phyloP scores from a whole-genome alignment of 2,888 invertebrate species.

The Oscheius myriophilus region DNA sequence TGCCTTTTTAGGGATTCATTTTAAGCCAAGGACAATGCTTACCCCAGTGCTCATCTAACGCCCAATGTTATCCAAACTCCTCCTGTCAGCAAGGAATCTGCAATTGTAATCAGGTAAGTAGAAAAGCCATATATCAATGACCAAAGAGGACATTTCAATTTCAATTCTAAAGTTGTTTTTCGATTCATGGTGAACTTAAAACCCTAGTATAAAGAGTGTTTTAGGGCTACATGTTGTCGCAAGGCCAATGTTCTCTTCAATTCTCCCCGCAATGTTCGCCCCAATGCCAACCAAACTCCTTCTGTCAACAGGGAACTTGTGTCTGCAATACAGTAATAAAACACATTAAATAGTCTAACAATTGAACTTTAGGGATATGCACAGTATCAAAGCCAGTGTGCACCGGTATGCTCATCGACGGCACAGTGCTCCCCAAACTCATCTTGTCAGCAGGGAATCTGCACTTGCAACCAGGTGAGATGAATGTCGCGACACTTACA shows the following conservation, averaged over 20 bases:
- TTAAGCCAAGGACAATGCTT: conserved; percentile 21
- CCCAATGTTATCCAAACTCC: conserved; percentile 24
- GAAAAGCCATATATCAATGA: too few relatives aligned
- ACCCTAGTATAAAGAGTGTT: not conserved
- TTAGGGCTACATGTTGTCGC: conserved; percentile 28
- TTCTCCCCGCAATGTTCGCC: conserved; percentile 7
- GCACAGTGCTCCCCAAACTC: conserved; percentile 25
- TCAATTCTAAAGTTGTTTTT: too few relatives aligned
- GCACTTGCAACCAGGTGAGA: conserved; percentile 18
- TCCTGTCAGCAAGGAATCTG: conserved; percentile 20
- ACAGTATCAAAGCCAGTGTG: conserved; percentile 20
- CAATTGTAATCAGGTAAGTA: conserved; percentile 15
- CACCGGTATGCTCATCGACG: conserved; percentile 6
- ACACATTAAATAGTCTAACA: too few relatives aligned
- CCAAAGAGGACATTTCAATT: too few relatives aligned
- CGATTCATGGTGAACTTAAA: not conserved
- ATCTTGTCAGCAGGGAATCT: conserved; percentile 19
- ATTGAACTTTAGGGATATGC: not conserved
- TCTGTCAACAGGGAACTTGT: conserved; percentile 24
- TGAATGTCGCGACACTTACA: too few relatives aligned
- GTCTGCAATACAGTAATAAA: conserved; percentile 10
- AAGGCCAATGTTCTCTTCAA: conserved; percentile 24
- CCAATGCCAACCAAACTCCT: conserved; percentile 21
- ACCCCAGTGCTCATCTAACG: conserved; percentile 7
- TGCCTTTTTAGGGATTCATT: conserved; percentile 2